These are phyloP conservation scores for Zaprionus capensis DNA, from an alignment of 1,140 invertebrate species.

Conservation along the genomic window DNA sequence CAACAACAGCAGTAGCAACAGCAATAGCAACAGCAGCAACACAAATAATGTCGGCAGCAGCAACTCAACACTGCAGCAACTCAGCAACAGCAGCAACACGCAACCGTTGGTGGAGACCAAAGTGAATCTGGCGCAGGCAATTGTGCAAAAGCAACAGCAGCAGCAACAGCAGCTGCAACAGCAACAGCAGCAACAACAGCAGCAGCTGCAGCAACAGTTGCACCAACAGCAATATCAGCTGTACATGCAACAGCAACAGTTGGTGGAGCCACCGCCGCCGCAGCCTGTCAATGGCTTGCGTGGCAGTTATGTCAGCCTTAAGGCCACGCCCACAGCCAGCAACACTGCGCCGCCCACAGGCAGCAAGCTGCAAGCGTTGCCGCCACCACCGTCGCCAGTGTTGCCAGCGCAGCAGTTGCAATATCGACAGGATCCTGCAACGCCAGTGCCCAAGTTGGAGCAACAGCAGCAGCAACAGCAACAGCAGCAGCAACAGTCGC, in stretches of 20 bases:
- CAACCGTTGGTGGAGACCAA: conserved; percentile 63
- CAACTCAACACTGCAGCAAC: neutral
- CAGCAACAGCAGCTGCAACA: conserved; percentile 53
- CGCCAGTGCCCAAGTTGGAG: conserved; percentile 58
- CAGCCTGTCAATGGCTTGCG: conserved; percentile 58
- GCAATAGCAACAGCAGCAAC: conserved; percentile 28
- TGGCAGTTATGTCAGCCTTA: conserved; percentile 13
- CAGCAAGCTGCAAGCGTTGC: conserved; percentile 42
- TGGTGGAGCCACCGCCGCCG: conserved; percentile 48
- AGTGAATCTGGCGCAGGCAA: conserved; percentile 78
- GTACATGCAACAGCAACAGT: conserved; percentile 40
- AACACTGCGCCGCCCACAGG: conserved; percentile 12
- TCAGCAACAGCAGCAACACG: conserved; percentile 40
- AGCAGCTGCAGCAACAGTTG: conserved; percentile 46
- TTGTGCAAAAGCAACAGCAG: conserved; percentile 77
- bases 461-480: conserved; percentile 16
- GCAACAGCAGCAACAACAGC: conserved; percentile 50
- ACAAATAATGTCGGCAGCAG: conserved; percentile 28
- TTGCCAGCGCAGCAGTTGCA: conserved; percentile 59
- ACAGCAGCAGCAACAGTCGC: conserved; percentile 32
- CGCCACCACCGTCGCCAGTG: conserved; percentile 45
- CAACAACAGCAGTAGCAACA: conserved; percentile 40
- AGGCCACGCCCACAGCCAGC: conserved; percentile 3
- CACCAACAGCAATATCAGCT: conserved; percentile 52
- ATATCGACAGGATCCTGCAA: conserved; percentile 66